phyloP scores from a whole-genome alignment of 2,797 vertebrate species.

The Coccyzus lansbergi region DNA sequence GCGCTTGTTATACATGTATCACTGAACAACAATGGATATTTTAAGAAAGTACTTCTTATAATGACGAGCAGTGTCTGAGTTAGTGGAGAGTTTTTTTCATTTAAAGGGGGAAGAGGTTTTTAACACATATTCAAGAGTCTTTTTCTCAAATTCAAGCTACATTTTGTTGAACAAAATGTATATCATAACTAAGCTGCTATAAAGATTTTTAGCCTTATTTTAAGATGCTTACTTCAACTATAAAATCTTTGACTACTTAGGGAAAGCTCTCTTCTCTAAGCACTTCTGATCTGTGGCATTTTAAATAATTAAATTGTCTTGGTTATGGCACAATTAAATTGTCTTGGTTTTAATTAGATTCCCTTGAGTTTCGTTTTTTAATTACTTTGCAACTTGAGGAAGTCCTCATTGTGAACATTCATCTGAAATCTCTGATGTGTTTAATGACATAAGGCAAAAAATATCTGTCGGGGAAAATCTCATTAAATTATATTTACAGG shows the following conservation, averaged over 20 bases:
- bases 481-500: conserved; percentile 60
- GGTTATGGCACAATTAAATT: conserved; percentile 57
- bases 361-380: conserved; percentile 21
- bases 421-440: conserved; percentile 63
- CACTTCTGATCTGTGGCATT: conserved; percentile 45
- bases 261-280: conserved; percentile 51
- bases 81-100: neutral
- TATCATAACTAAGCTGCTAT: neutral
- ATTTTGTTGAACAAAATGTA: neutral
- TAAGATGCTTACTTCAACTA: neutral
- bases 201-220: conserved; percentile 3
- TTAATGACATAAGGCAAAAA: conserved; percentile 63
- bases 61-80: neutral
- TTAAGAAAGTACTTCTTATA: neutral
- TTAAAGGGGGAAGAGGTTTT: neutral
- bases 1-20: neutral
- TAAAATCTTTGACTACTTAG: neutral
- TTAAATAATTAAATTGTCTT: conserved; percentile 64
- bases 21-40: neutral
- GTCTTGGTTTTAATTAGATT: conserved; percentile 69
- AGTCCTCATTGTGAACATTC: conserved; percentile 44
- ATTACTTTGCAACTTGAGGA: conserved; percentile 48
- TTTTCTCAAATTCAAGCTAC: neutral
- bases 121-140: neutral
- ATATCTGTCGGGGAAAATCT: conserved; percentile 53